Base-by-base conservation (phyloP, 2,797 vertebrate species). In the Trachops cirrhosus region DNA sequence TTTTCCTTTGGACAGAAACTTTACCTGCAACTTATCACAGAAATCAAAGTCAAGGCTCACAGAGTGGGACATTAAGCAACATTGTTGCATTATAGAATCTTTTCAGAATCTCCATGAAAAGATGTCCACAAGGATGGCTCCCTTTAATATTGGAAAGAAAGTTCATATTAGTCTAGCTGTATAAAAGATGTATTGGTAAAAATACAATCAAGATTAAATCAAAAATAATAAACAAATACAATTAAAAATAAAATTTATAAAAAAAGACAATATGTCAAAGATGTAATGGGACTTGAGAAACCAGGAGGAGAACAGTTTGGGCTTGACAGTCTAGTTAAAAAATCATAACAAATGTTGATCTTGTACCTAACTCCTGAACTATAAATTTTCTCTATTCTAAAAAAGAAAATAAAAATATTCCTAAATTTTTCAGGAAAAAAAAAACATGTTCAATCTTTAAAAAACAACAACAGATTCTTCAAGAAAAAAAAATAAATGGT, bases 51-150 rank as follows among this genome's bases (percentile, higher is more conserved):
- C 74, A 94, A 64, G 29, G 34, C 29, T 78, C 21, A 89, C 50
- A 73, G 10, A 6, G 5, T 2, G 68, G 21, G 39, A 52, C 39
- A 34, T n/a, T 70, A 94, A 39, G 46, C 3, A 89, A 21, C 57
- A 62, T 6, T 1, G 11, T 11, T 75, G 2, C 44, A 64, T 50
- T 82, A 37, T 4, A 62, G 29, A 62, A 68, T 74, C 67, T 62
- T 91, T 83, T 87, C 41, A 91, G 34, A 93, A 83, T 93, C 14
- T 93, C 26, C 7, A 19, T 41, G 46, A 37, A 88, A 74, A 94
- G 29, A n/a, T 3, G 37, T 82, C 22, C 29, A 67, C 39, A 74
- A 75, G 16, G 5, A 4, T 74, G 67, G 19, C 5, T 86, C 4
- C 22, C 6, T 29, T 44, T 71, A 52, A 80, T 59, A 21, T 37